Percentiles rank a stretch among this genome's conserved stretches.
phyloP scores from a whole-genome alignment of 1,140 invertebrate species.

The Trialeurodes vaporariorum region DNA sequence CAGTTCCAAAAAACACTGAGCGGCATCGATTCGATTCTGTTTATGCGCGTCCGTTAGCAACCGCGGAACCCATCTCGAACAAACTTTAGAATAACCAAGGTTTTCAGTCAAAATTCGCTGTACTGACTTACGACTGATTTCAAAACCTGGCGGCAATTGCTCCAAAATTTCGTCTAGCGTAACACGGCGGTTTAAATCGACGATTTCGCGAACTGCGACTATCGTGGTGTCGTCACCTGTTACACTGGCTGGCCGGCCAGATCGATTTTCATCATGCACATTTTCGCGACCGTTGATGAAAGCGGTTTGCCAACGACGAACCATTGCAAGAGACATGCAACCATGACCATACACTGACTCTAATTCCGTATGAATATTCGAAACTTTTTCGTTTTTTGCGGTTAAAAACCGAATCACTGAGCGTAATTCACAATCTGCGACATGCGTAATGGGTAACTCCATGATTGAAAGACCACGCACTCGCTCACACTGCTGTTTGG shows the following conservation, averaged over 20 bases:
- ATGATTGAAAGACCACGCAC: too few relatives aligned
- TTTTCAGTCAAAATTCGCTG: not conserved
- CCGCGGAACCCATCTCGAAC: not conserved
- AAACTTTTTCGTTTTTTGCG: not conserved
- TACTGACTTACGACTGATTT: not conserved
- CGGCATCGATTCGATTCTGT: too few relatives aligned
- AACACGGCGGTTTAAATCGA: not conserved
- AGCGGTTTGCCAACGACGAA: not conserved
- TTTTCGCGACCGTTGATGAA: not conserved
- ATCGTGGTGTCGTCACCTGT: not conserved
- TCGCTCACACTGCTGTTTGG: too few relatives aligned
- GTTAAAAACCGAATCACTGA: not conserved
- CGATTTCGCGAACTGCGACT: not conserved
- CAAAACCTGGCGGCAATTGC: not conserved
- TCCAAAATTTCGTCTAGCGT: not conserved
- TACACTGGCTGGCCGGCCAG: not conserved
- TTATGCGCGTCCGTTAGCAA: too few relatives aligned
- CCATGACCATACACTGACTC: not conserved
- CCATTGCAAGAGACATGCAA: not conserved
- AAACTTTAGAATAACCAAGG: not conserved
- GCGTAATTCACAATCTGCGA: not conserved
- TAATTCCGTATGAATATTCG: not conserved
- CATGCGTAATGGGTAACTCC: too few relatives aligned
- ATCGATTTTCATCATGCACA: not conserved
- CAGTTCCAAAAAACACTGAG: too few relatives aligned